Percentiles rank a stretch among this genome's conserved stretches.
These are phyloP conservation scores for Drosophila funebris DNA, from an alignment of 1,140 invertebrate genomes.

Conservation along the genomic window DNA sequence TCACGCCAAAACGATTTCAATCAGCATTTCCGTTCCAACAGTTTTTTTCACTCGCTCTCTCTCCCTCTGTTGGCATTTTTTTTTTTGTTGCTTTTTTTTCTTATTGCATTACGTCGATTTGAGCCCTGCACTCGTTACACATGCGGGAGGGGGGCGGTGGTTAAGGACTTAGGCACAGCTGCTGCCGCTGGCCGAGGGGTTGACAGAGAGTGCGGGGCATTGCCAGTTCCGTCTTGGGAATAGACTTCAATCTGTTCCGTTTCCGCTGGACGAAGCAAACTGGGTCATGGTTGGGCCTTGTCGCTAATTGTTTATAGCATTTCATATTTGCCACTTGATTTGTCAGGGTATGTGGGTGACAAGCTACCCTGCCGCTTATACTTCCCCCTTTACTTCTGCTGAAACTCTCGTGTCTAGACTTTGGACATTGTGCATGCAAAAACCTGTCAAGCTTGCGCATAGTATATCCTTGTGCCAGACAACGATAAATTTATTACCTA, in stretches of 20 bases:
- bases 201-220: neutral
- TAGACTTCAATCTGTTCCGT: conserved; percentile 38
- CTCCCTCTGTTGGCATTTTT: neutral
- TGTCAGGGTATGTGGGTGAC: conserved; percentile 30
- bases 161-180: conserved; percentile 17
- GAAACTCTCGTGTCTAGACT: conserved; percentile 54
- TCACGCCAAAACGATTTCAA: conserved; percentile 83
- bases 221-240: conserved; percentile 17
- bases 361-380: neutral
- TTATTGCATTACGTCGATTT: conserved; percentile 66
- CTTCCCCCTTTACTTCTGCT: neutral
- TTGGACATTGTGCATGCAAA: conserved; percentile 27
- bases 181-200: neutral
- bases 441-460: conserved; percentile 55
- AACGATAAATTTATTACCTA: conserved; percentile 79
- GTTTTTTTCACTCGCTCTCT: conserved; percentile 21
- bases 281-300: conserved; percentile 25
- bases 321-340: conserved; percentile 52
- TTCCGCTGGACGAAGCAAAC: conserved; percentile 15
- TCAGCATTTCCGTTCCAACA: conserved; percentile 77
- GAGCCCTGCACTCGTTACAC: conserved; percentile 13
- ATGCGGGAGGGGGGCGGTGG: neutral
- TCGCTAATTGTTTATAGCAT: conserved; percentile 44
- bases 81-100: conserved; percentile 28
- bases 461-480: conserved; percentile 68